These are phyloP conservation scores for Arnoldichthys spilopterus DNA, from an alignment of 2,797 vertebrate genomes.

Conservation along the genomic window DNA sequence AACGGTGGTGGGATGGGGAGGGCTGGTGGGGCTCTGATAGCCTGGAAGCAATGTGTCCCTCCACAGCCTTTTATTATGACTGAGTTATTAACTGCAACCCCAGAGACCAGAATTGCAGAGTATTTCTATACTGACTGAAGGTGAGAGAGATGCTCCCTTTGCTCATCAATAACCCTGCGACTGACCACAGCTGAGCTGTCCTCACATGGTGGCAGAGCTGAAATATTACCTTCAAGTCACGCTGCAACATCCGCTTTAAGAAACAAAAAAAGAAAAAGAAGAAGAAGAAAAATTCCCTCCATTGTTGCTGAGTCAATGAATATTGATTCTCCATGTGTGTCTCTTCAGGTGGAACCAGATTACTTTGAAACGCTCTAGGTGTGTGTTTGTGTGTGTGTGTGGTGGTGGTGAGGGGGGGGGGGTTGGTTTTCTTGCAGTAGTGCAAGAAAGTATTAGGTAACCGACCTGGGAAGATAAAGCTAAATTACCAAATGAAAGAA, in stretches of 20 bases:
- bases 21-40: not conserved
- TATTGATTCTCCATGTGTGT: conserved; percentile 73
- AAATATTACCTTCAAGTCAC: conserved; percentile 71
- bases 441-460: conserved; percentile 63
- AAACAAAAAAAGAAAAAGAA: conserved; percentile 45
- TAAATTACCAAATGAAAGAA: conserved; percentile 64
- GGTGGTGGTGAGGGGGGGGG: not conserved
- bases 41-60: conserved; percentile 22
- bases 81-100: conserved; percentile 41
- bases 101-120: conserved; percentile 1
- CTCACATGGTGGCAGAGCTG: conserved; percentile 59
- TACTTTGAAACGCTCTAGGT: conserved; percentile 67
- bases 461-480: conserved; percentile 66
- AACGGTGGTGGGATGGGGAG: not conserved
- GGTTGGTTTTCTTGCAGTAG: conserved; percentile 49
- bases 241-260: conserved; percentile 61
- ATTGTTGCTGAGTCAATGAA: conserved; percentile 69
- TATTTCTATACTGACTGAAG: conserved; percentile 48
- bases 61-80: conserved; percentile 37
- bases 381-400: not conserved
- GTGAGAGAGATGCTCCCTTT: conserved; percentile 56
- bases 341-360: conserved; percentile 65
- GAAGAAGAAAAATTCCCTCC: conserved; percentile 35
- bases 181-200: conserved; percentile 59
- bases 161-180: conserved; percentile 68